Evolutionary conservation across 37 sponge, comb jelly and placozoan species (phyloP), one percentile per base, ranked within the genome.

Genomic region (Corticium candelabrum): DNA sequence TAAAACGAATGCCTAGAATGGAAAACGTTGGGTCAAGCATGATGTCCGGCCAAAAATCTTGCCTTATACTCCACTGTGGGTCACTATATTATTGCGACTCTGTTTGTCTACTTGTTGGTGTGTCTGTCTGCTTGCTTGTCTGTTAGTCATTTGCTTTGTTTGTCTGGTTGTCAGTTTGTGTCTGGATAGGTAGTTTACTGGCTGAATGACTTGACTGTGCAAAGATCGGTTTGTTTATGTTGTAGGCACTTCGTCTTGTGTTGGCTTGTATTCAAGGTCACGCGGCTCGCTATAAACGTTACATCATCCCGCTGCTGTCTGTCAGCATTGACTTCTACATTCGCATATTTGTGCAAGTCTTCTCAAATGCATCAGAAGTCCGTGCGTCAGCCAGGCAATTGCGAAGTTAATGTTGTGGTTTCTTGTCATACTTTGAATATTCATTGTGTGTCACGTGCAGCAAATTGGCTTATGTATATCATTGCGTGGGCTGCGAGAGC

Each of bases 401-500:
- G 7, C 2, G 36, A 3, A 31, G 11, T 15, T 7, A 71, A 29
- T 71, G 33, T 30, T 11, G 11, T 15, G 74, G 11, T 31, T 15
- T 71, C 7, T n/a, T 29, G 62, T 27, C 21, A 21, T 50, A 27
- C 62, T 21, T 50, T 27, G 62, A 50, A 11, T 50, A 50, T 50
- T 50, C 21, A 50, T n/a, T n/a, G n/a, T n/a, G n/a, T n/a, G n/a
- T n/a, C n/a, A n/a, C 62, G 11, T 50, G 21, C 21, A 50, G 29
- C 4, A 94, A 90, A 68, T 68, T 82, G 41, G 82, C 92, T 4
- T 90, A 84, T 84, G 88, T 97, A 1, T 94, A 91, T 68, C 82
- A 87, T 82, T 97, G 99, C 57, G 80, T 81, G 79, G 94, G 95
- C 3, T 97, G 99, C 86, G 82, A 85, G 30, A 87, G 87, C 75